A percentile compares a stretch with the other conserved stretches of the same genome.
These are phyloP conservation scores for Plusia festucae DNA, from an alignment of 2,888 invertebrate genomes.

Conservation along the genomic window DNA sequence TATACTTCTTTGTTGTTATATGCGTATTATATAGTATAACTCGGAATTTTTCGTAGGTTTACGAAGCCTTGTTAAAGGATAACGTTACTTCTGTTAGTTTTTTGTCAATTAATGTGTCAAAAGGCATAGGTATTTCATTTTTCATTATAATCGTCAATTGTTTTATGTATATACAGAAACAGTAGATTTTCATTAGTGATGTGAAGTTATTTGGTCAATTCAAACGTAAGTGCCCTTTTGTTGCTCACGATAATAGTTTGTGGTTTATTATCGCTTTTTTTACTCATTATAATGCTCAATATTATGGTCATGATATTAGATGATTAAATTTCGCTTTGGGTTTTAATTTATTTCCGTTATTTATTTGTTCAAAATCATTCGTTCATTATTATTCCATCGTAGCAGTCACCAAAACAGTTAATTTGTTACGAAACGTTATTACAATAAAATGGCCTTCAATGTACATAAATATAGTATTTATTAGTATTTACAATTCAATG, in stretches of 20 bases:
- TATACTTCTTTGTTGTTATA: conserved; percentile 79
- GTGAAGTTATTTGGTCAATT: conserved; percentile 86
- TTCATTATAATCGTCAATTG: conserved; percentile 81
- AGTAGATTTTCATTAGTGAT: conserved; percentile 67
- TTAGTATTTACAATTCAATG: conserved; percentile 37
- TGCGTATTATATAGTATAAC: conserved; percentile 72
- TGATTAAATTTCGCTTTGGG: conserved; percentile 74
- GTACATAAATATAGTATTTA: conserved; percentile 31
- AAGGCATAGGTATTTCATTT: conserved; percentile 72
- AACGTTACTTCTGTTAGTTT: conserved; percentile 82
- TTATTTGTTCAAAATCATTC: conserved; percentile 63
- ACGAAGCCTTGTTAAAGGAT: conserved; percentile 79
- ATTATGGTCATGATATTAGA: conserved; percentile 86
- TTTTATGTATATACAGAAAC: conserved; percentile 72
- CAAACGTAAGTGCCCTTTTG: conserved; percentile 80
- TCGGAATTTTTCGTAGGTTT: conserved; percentile 72
- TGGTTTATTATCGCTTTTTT: conserved; percentile 74
- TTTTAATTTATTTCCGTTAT: conserved; percentile 81
- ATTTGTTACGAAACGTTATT: conserved; percentile 54
- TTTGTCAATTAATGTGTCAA: conserved; percentile 85
- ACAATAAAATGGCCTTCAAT: conserved; percentile 43
- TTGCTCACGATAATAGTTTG: conserved; percentile 78
- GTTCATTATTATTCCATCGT: conserved; percentile 34
- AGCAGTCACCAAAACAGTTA: conserved; percentile 45
- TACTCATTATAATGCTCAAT: conserved; percentile 89